Conservation (phyloP, 1,140 invertebrate genomes). For the Drosophila oshimai region DNA sequence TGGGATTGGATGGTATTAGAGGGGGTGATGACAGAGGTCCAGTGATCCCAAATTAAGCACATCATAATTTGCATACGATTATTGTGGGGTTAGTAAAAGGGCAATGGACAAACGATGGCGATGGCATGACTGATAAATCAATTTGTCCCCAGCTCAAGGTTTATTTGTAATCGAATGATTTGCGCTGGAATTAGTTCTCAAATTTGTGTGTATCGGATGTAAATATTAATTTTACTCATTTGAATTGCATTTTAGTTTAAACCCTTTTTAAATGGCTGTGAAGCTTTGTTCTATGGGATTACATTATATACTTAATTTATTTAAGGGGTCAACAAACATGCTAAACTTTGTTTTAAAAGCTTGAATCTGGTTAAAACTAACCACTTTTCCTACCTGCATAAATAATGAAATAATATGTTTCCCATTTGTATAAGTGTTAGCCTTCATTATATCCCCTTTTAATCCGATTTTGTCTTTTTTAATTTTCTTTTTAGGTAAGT, state of each 20-base stretch:
- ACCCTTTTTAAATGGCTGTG: neutral
- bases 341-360: no score
- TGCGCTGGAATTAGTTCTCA: conserved; percentile 21
- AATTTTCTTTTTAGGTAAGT: conserved; percentile 67
- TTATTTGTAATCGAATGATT: conserved; percentile 30
- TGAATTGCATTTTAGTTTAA: neutral
- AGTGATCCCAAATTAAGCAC: conserved; percentile 43
- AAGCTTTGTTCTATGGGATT: no score
- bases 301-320: no score
- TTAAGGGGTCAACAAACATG: no score
- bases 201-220: conserved; percentile 8
- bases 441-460: neutral
- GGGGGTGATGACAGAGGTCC: neutral
- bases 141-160: conserved; percentile 35
- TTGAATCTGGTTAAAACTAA: no score
- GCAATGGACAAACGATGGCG: neutral
- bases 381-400: no score
- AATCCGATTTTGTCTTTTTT: neutral
- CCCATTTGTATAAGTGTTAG: no score
- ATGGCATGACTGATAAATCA: conserved; percentile 24
- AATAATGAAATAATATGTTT: neutral
- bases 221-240: no score
- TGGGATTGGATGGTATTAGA: neutral
- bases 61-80: conserved; percentile 51
- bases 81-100: conserved; percentile 15